Percentiles rank a stretch among this genome's conserved stretches.
phyloP scores from a whole-genome alignment of 2,113 vertebrate species.

The Tupaia chinensis region DNA sequence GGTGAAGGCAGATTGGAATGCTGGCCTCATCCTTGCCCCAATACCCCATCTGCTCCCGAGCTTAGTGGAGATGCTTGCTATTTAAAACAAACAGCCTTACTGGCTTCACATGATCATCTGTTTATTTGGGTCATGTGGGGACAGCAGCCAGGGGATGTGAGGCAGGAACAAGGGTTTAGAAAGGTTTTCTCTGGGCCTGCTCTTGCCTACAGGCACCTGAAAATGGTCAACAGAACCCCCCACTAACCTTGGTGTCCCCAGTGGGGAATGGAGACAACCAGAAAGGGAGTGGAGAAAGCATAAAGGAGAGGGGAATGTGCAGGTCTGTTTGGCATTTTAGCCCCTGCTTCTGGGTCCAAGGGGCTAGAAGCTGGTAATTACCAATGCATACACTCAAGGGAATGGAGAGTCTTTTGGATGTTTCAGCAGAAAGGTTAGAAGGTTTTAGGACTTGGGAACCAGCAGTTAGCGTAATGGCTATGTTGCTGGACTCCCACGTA shows the following conservation, averaged over 20 bases:
- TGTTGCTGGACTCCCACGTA: too few species aligned
- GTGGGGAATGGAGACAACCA: background rate
- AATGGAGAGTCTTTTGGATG: constrained; percentile 38
- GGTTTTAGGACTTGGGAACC: too few species aligned
- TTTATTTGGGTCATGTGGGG: constrained; percentile 82
- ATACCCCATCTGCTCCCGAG: constrained; percentile 77
- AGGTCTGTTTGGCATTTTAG: constrained; percentile 39
- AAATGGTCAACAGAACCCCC: constrained; percentile 22
- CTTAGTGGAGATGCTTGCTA: constrained; percentile 79
- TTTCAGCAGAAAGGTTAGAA: constrained; percentile 34
- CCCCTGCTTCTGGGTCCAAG: constrained; percentile 42
- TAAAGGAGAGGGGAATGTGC: background rate
- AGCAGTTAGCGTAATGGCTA: too few species aligned
- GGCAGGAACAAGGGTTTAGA: constrained; percentile 72
- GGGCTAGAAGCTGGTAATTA: background rate
- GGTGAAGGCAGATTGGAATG: constrained; percentile 37
- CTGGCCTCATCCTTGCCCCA: constrained; percentile 50
- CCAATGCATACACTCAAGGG: constrained; percentile 2
- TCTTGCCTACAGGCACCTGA: constrained; percentile 8
- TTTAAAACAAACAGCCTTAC: constrained; percentile 81
- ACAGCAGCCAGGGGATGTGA: constrained; percentile 75
- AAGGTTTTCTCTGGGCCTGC: constrained; percentile 28
- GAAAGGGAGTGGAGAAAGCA: too few species aligned
- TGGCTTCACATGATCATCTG: constrained; percentile 79
- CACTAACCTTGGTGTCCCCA: background rate